These are phyloP conservation scores for Microcebus griseorufus DNA, from an alignment of 2,113 vertebrate species.

Conservation along the genomic window DNA sequence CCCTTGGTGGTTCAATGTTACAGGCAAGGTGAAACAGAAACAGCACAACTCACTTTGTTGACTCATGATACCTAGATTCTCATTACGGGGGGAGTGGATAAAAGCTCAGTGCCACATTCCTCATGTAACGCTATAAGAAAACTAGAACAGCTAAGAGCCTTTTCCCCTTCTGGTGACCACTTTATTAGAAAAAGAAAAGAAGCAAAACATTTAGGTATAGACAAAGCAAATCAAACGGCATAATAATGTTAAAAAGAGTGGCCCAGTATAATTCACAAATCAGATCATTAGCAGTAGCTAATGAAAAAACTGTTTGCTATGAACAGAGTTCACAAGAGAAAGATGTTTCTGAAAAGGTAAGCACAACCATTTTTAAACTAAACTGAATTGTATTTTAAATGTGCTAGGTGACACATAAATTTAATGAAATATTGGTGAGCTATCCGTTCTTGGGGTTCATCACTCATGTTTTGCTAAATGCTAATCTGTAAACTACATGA, in stretches of 20 bases:
- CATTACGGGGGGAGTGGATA: not conserved
- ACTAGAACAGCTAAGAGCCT: not conserved
- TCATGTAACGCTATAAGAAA: slow-evolving; percentile 14
- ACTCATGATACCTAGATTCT: slow-evolving; percentile 9
- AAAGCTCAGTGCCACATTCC: not conserved
- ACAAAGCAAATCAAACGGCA: not conserved
- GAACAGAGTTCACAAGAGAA: not conserved
- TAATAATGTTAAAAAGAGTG: not conserved
- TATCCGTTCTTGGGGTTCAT: not conserved
- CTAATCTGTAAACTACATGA: not conserved
- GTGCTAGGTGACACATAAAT: not conserved
- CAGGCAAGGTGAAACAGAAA: slow-evolving; percentile 47
- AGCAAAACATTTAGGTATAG: not conserved
- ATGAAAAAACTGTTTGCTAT: not conserved
- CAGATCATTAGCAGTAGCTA: not conserved
- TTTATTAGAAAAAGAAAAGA: not conserved
- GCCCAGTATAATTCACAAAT: not conserved
- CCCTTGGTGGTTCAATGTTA: slow-evolving; percentile 46
- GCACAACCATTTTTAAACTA: not conserved
- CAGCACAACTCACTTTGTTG: slow-evolving; percentile 57
- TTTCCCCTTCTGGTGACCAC: not conserved
- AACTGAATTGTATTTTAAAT: not conserved
- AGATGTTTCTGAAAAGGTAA: not conserved
- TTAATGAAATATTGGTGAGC: not conserved
- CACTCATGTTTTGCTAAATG: not conserved